Percentiles rank a stretch among this genome's conserved stretches.
Evolutionary conservation across 2,888 invertebrate genomes (phyloP).

Genomic region (Drosophila quinaria): DNA sequence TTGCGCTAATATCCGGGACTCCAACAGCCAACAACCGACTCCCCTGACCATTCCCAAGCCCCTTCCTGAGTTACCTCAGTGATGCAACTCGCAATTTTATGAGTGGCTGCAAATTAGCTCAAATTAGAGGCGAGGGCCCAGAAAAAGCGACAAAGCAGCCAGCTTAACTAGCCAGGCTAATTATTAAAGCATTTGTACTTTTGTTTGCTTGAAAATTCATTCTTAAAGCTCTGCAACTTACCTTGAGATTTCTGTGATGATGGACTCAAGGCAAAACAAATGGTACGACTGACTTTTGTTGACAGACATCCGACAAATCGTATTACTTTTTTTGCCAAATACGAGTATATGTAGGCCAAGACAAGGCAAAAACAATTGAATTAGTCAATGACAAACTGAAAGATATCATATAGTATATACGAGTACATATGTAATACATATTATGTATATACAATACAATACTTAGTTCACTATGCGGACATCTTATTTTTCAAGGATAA

Average conservation of each 20-base stretch:
- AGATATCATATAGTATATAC: background rate
- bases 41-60: too few relatives aligned
- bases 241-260: conserved; percentile 24
- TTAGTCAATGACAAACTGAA: conserved; percentile 43
- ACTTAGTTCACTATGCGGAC: conserved; percentile 45
- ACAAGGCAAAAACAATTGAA: conserved; percentile 56
- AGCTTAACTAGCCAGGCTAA: conserved; percentile 36
- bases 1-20: conserved; percentile 78
- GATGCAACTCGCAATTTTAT: conserved; percentile 66
- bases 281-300: conserved; percentile 55
- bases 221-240: conserved; percentile 46
- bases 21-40: background rate
- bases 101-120: conserved; percentile 78
- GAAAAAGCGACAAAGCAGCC: conserved; percentile 28
- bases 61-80: background rate
- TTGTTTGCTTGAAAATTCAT: background rate
- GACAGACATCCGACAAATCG: conserved; percentile 57
- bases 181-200: conserved; percentile 70
- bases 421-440: too few relatives aligned
- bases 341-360: conserved; percentile 65
- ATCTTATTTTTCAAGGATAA: conserved; percentile 74
- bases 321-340: conserved; percentile 38
- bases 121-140: conserved; percentile 56
- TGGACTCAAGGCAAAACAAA: conserved; percentile 41
- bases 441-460: background rate